phyloP scores from a whole-genome alignment of 2,797 vertebrate species.

The Dryobates pubescens region DNA sequence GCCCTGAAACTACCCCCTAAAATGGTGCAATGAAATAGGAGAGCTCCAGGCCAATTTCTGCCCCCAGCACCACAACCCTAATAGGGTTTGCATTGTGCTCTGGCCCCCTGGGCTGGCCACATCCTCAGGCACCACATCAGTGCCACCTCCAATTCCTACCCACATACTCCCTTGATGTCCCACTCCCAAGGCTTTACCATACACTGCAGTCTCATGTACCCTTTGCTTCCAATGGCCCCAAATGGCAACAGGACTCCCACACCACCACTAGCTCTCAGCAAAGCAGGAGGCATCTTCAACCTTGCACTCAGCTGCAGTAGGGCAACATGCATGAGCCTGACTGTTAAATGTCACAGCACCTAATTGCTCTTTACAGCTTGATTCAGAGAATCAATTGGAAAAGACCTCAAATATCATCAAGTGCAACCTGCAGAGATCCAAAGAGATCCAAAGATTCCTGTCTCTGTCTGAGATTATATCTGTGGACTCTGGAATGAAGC shows the following conservation, averaged over 20 bases:
- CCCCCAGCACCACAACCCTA: background rate
- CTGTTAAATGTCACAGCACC: background rate
- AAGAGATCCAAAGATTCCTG: background rate
- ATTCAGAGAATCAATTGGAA: background rate
- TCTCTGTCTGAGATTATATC: background rate
- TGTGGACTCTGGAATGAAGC: background rate
- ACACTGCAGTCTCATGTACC: background rate
- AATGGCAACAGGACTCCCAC: background rate
- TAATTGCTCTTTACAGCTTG: background rate
- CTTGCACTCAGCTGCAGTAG: background rate
- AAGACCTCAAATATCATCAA: no score
- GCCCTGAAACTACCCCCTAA: background rate
- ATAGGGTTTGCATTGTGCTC: background rate
- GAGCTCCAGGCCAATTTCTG: background rate
- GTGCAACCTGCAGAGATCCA: no score
- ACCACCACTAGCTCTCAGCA: background rate
- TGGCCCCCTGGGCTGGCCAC: accelerated
- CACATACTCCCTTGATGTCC: accelerated
- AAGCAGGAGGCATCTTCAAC: background rate
- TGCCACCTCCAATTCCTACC: background rate
- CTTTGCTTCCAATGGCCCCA: background rate
- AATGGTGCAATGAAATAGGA: background rate
- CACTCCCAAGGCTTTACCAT: background rate
- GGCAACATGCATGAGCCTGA: background rate
- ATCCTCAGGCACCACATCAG: background rate